These are phyloP conservation scores for Menidia beryllina DNA, from an alignment of 2,113 vertebrate genomes.

Conservation along the genomic window DNA sequence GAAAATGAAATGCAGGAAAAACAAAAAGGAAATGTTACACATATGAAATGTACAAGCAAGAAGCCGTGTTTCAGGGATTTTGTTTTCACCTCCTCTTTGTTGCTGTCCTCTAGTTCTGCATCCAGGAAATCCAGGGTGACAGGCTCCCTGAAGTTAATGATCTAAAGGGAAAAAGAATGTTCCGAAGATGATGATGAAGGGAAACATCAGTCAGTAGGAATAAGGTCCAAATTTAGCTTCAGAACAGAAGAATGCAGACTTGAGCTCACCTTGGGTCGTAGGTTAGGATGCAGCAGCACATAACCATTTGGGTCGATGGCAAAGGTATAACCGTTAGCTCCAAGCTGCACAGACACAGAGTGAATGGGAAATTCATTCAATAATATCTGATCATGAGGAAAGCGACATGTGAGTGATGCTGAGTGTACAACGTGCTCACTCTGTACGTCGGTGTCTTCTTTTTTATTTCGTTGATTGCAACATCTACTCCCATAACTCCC, in stretches of 20 bases:
- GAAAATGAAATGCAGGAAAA: background rate
- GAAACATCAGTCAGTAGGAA: slow-evolving; percentile 24
- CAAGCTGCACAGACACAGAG: slow-evolving; percentile 84
- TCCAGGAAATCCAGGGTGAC: slow-evolving; percentile 98
- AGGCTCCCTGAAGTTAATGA: slow-evolving; percentile 94
- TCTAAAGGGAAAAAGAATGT: slow-evolving; percentile 76
- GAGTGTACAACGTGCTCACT: slow-evolving; percentile 73
- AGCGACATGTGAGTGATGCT: background rate
- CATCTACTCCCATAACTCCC: slow-evolving; percentile 97
- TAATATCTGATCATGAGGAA: background rate
- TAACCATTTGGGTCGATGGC: slow-evolving; percentile 98
- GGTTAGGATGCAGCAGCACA: slow-evolving; percentile 95
- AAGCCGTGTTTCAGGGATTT: background rate
- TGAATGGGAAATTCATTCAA: background rate
- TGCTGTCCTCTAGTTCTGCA: slow-evolving; percentile 93
- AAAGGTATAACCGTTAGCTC: slow-evolving; percentile 97
- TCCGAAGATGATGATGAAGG: slow-evolving; percentile 36
- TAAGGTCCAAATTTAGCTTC: slow-evolving; percentile 18
- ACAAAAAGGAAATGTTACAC: background rate
- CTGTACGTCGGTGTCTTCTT: slow-evolving; percentile 95
- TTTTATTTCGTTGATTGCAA: slow-evolving; percentile 96
- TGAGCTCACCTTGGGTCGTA: slow-evolving; percentile 90
- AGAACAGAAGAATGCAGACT: background rate
- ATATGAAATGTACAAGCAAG: background rate
- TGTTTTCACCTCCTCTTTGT: slow-evolving; percentile 91